Evolutionary conservation across 2,888 invertebrate genomes (phyloP).

Genomic region (Dasypogon diadema): DNA sequence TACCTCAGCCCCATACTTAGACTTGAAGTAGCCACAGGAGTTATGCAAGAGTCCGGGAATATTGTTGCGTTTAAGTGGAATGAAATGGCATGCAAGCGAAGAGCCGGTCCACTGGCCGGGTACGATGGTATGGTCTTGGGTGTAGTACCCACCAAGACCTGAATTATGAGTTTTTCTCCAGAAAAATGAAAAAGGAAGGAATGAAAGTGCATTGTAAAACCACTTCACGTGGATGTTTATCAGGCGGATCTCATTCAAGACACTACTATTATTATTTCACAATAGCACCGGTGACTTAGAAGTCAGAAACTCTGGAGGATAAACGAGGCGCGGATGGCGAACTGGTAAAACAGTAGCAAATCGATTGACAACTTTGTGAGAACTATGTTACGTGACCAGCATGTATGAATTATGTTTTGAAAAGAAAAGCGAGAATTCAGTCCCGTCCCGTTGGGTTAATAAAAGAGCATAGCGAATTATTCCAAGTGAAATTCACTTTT

Average conservation of each 20-base stretch:
- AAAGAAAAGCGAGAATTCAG: too few relatives aligned
- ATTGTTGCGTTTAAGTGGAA: background rate
- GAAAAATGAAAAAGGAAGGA: slow-evolving; percentile 1
- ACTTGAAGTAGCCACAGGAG: background rate
- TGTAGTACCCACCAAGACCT: background rate
- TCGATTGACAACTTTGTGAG: slow-evolving; percentile 30
- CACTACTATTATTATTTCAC: slow-evolving; percentile 27
- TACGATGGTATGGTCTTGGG: slow-evolving; percentile 11
- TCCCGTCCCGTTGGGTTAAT: too few relatives aligned
- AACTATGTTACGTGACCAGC: slow-evolving; percentile 34
- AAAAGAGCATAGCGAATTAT: too few relatives aligned
- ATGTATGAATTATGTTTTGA: too few relatives aligned
- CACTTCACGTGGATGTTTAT: slow-evolving; percentile 17
- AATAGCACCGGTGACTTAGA: background rate
- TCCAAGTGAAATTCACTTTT: slow-evolving; percentile 1
- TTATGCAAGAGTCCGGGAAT: slow-evolving; percentile 7
- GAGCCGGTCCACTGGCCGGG: background rate
- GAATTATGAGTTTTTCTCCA: background rate
- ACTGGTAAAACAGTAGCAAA: background rate
- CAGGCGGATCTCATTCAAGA: background rate
- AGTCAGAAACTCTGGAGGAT: background rate
- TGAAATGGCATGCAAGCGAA: background rate
- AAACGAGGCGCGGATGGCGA: background rate
- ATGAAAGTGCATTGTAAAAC: slow-evolving; percentile 9
- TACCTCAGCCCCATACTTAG: background rate